These are phyloP conservation scores for Serripes groenlandicus DNA, from an alignment of 2,888 invertebrate genomes.

Conservation along the genomic window DNA sequence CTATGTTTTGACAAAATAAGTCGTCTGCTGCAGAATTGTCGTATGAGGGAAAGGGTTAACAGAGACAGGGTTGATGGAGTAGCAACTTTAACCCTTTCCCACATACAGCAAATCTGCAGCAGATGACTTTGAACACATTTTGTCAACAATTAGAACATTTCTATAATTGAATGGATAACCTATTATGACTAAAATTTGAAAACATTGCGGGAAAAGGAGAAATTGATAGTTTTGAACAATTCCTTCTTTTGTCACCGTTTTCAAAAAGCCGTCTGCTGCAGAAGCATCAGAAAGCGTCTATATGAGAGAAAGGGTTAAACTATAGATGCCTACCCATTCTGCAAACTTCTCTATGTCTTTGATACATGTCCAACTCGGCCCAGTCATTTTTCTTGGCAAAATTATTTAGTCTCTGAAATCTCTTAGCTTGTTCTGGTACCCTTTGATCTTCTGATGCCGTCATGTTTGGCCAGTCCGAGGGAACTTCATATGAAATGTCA, in stretches of 20 bases:
- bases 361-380: constrained; percentile 73
- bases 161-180: background rate
- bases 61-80: no score
- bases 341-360: constrained; percentile 84
- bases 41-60: no score
- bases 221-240: background rate
- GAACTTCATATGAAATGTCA: no score
- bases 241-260: background rate
- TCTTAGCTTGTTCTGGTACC: no score
- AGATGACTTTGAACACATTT: no score
- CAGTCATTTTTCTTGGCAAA: constrained; percentile 64
- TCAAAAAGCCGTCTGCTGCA: background rate
- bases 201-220: background rate
- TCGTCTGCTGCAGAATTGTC: no score
- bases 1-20: no score
- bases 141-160: background rate
- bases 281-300: background rate
- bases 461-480: no score
- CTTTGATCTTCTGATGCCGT: no score
- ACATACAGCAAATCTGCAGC: background rate
- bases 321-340: constrained; percentile 22
- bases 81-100: no score
- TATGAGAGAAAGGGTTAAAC: background rate
- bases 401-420: no score
- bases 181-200: background rate